Evolutionary conservation across 2,888 invertebrate genomes (phyloP), one percentile per base, ranked within the genome.

Genomic region (Oeneis ivallda): DNA sequence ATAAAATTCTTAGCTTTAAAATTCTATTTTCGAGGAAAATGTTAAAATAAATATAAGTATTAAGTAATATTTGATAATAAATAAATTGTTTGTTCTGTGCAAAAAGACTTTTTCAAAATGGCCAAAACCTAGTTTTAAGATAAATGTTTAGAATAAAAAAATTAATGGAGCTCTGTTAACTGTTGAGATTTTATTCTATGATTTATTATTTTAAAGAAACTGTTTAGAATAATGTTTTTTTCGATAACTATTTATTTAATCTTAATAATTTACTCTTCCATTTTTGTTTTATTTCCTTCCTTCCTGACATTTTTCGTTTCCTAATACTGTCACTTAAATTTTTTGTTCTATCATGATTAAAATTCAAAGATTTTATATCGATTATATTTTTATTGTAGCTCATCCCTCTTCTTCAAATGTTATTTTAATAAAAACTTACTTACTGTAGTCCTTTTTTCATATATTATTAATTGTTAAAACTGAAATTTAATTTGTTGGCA

Each of bases 371-470:
- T 60, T 41, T 68, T 63, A 61, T 68, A 63, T 63, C 32, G 26
- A 37, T 49, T 41, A 50, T 66, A 50, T 50, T 60, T 41, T 56
- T 54, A 57, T 13, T 68, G 59, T 66, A 57, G 15, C 56, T 66
- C 17, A 52, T 52, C 39, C 43, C 34, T 77, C 73, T 32, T 68
- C 17, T 76, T 76, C 66, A 78, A 65, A 65, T 67, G 62, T 75
- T 76, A 81, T 82, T 82, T 80, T 78, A 82, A 78, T 78, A 76
- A 76, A 79, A 73, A 76, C 76, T 77, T 76, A 74, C 76, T 77
- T 76, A 73, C 72, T 72, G 76, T 77, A 78, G 72, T 72, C 57
- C 47, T 13, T 60, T 64, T 66, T 65, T 26, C 71, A 71, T 66
- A 17, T 26, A 13, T 8, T 49, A 19, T 19, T 2, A n/a, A 1